Conservation (phyloP, 2,888 invertebrate species). For the Phyllotreta cruciferae region DNA sequence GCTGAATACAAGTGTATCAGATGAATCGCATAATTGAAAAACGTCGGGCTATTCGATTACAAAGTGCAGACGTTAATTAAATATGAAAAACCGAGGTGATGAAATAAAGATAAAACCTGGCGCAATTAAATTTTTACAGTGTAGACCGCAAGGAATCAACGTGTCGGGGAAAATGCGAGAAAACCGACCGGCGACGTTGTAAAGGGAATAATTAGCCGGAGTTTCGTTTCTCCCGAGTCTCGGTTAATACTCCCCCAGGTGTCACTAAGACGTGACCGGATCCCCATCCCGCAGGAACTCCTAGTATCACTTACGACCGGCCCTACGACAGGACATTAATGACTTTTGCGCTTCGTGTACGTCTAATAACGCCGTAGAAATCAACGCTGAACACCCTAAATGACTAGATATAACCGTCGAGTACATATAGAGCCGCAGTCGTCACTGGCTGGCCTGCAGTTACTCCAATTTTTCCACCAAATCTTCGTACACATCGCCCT, state of each 20-base stretch:
- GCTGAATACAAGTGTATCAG: too few relatives aligned
- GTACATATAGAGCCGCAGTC: background rate
- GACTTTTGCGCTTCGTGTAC: slow-evolving; percentile 28
- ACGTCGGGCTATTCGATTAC: too few relatives aligned
- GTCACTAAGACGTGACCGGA: slow-evolving; percentile 55
- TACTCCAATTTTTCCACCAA: background rate
- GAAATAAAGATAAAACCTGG: too few relatives aligned
- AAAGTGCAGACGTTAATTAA: too few relatives aligned
- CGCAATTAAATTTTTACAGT: too few relatives aligned
- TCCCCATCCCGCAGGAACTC: slow-evolving; percentile 55
- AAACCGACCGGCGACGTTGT: slow-evolving; percentile 11
- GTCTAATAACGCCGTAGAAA: slow-evolving; percentile 41
- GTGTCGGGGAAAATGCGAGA: background rate
- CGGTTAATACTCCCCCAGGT: slow-evolving; percentile 40
- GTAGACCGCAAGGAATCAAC: too few relatives aligned
- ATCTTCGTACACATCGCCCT: too few relatives aligned
- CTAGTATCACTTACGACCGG: slow-evolving; percentile 58
- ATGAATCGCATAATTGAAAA: too few relatives aligned
- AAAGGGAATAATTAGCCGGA: slow-evolving; percentile 56
- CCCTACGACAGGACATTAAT: slow-evolving; percentile 45
- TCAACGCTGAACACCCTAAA: slow-evolving; percentile 1
- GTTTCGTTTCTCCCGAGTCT: slow-evolving; percentile 40
- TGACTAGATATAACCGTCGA: background rate
- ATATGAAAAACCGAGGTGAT: too few relatives aligned
- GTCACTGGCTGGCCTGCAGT: background rate